Evolutionary conservation across 2,113 vertebrate genomes (phyloP), one percentile per base, ranked within the genome.

Genomic region (Otis tarda): DNA sequence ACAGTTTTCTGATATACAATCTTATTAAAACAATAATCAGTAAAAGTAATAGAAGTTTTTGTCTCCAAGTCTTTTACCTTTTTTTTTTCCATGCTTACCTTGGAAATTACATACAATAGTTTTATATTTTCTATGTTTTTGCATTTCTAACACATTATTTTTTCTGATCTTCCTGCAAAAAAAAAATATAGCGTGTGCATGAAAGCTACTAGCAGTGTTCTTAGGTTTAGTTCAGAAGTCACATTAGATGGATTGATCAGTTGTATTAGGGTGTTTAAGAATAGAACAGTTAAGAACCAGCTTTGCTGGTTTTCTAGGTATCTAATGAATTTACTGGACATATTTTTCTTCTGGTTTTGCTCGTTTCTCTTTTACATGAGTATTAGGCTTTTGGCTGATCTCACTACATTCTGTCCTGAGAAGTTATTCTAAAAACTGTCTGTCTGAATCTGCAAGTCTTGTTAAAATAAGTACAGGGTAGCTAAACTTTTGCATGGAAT

Each of bases 291-390:
- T 67, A 27, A 41, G 23, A 82, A 52, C 1, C n/a, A 43, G 7
- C 0, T 15, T 79, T 76, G 12, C 3, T 39, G 13, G 0, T 9
- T 22, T 22, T 64, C n/a, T 24, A 47, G 52, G 28, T 13, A 57
- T 28, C 10, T 33, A 39, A 45, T 75, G 33, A 37, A 2, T 75
- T 75, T 21, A 71, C 5, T 53, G 8, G 47, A 30, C 7, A 12
- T 45, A 21, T 28, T 35, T 81, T 87, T 41, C 6, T 60, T 49
- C 7, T 23, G 3, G 6, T n/a, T 49, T 49, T 49, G 1, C 8
- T 65, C 8, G 8, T 50, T 83, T 71, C 10, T 53, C 15, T 77
- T 78, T 56, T 83, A 45, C 79, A 7, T 27, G 19, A 59, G 23
- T 55, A 65, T 65, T 78, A 39, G 5, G 1, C 74, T 92, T 90